These are phyloP conservation scores for Odontophorus gujanensis DNA, from an alignment of 2,113 vertebrate genomes.

Conservation along the genomic window DNA sequence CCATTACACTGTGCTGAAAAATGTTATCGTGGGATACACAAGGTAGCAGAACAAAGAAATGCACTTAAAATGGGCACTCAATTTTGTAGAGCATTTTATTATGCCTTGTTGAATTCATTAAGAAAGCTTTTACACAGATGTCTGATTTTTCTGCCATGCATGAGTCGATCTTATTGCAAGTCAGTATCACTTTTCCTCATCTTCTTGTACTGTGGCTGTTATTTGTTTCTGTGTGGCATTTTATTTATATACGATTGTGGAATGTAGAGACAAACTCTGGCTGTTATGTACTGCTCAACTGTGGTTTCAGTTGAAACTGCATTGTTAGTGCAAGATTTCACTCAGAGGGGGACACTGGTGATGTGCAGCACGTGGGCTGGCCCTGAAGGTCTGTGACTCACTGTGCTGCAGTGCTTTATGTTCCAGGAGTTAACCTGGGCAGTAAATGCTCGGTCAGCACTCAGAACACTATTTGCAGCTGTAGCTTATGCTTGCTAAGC, in stretches of 20 bases:
- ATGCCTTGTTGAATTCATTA: not conserved
- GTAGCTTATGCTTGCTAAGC: not conserved
- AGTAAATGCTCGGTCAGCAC: not conserved
- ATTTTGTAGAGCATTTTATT: not conserved
- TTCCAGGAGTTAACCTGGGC: not conserved
- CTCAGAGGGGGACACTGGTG: fast-evolving
- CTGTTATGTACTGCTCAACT: fast-evolving
- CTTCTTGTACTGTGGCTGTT: not conserved
- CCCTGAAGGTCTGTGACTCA: fast-evolving
- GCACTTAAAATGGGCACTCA: not conserved
- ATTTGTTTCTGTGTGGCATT: not conserved
- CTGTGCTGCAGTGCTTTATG: not conserved
- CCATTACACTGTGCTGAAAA: not conserved
- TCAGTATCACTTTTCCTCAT: not conserved
- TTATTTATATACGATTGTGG: not conserved
- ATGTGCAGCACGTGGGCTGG: not conserved
- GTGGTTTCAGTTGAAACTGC: not conserved
- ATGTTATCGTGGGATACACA: not conserved
- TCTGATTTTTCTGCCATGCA: not conserved
- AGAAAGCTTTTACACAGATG: not conserved
- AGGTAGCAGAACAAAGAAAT: constrained; percentile 13
- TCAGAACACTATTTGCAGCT: not conserved
- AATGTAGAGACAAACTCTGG: not conserved
- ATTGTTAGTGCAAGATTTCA: not conserved
- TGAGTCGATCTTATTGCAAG: not conserved